phyloP scores from a whole-genome alignment of 2,797 vertebrate species.

The Sebastes ruberrimus region DNA sequence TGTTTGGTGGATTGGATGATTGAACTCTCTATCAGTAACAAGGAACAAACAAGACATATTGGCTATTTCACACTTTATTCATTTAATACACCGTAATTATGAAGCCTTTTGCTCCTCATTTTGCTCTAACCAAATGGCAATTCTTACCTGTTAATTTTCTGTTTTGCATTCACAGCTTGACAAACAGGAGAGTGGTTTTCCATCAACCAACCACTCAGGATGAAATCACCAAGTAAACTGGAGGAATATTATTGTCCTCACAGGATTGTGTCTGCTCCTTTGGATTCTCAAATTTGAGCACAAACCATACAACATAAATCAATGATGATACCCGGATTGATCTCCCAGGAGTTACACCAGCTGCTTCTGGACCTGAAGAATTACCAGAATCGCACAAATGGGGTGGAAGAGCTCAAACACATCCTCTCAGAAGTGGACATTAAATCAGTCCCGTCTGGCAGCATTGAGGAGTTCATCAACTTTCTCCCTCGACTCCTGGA shows the following conservation, averaged over 20 bases:
- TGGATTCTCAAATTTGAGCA: constrained; percentile 67
- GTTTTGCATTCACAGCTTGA: constrained; percentile 58
- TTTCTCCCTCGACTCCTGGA: constrained; percentile 86
- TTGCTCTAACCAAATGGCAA: background rate
- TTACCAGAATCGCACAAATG: constrained; percentile 87
- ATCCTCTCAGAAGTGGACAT: constrained; percentile 79
- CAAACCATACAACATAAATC: constrained; percentile 26
- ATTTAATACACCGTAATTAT: no score
- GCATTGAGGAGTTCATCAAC: constrained; percentile 84
- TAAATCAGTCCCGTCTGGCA: constrained; percentile 68
- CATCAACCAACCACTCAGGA: constrained; percentile 57
- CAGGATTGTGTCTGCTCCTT: constrained; percentile 30
- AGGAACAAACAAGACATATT: no score
- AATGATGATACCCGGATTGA: constrained; percentile 87
- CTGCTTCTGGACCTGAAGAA: constrained; percentile 89
- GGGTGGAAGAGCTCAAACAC: constrained; percentile 88
- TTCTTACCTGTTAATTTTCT: background rate
- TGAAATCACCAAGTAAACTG: constrained; percentile 55
- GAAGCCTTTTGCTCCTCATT: background rate
- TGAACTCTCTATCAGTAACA: no score
- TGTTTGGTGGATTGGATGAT: no score
- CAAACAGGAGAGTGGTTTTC: constrained; percentile 31
- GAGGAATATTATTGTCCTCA: constrained; percentile 63
- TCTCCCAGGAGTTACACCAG: constrained; percentile 87
- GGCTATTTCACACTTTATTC: no score